Conservation (phyloP, 2,888 invertebrate species). For the Lycaena phlaeas region DNA sequence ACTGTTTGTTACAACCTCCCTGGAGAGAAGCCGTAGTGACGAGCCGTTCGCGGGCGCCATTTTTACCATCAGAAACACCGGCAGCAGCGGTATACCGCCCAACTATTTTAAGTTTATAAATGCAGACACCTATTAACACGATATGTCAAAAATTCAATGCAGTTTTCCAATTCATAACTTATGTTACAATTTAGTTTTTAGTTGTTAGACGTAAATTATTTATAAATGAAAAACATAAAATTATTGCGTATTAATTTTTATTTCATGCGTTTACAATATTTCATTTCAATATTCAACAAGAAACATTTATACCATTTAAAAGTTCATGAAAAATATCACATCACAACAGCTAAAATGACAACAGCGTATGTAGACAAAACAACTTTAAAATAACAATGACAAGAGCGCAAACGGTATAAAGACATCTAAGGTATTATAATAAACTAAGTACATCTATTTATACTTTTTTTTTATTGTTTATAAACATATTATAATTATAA, state of each 20-base stretch:
- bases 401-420: too few species aligned
- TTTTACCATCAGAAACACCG: constrained; percentile 45
- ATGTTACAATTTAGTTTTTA: too few species aligned
- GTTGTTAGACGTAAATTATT: too few species aligned
- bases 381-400: too few species aligned
- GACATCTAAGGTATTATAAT: too few species aligned
- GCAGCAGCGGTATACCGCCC: constrained; percentile 34
- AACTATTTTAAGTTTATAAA: constrained; percentile 36
- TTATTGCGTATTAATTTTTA: too few species aligned
- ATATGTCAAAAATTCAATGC: too few species aligned
- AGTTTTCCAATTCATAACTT: too few species aligned
- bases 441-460: too few species aligned
- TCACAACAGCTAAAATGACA: constrained; percentile 50
- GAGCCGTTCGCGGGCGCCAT: constrained; percentile 48
- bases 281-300: constrained; percentile 62
- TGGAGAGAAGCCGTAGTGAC: constrained; percentile 20
- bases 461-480: too few species aligned
- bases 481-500: too few species aligned
- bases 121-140: constrained; percentile 44
- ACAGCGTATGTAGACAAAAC: constrained; percentile 20
- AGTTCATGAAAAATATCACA: constrained; percentile 44
- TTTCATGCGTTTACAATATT: constrained; percentile 55
- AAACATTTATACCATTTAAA: constrained; percentile 48
- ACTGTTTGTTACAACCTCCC: constrained; percentile 75
- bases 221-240: constrained; percentile 13